A percentile compares a stretch with the other conserved stretches of the same genome.
Conservation (phyloP, 2,888 invertebrate species). For the Carterocephalus palaemon region DNA sequence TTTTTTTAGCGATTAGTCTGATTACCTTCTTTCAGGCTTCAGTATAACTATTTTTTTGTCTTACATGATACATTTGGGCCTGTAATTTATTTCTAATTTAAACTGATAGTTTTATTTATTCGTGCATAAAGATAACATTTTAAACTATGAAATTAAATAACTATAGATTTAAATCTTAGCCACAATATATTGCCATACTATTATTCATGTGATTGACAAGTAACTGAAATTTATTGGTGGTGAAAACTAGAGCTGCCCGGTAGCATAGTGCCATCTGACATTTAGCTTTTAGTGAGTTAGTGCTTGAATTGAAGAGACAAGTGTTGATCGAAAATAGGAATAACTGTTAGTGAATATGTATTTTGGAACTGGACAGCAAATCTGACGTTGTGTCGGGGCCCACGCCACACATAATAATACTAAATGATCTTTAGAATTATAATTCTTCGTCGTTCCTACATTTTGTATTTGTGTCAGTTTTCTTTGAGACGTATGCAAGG, state of each 20-base stretch:
- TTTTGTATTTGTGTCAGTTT: conserved; percentile 73
- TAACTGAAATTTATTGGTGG: conserved; percentile 35
- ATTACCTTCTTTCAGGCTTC: too few relatives aligned
- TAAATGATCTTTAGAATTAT: conserved; percentile 36
- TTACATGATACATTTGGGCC: conserved; percentile 7
- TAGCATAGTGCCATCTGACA: conserved; percentile 75
- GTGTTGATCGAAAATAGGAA: conserved; percentile 68
- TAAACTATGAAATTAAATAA: conserved; percentile 11
- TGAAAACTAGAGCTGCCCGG: conserved; percentile 51
- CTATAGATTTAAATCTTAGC: conserved; percentile 28
- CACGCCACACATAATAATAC: conserved; percentile 43
- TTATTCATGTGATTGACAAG: conserved; percentile 38
- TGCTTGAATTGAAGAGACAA: conserved; percentile 73
- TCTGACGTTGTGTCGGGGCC: conserved; percentile 22
- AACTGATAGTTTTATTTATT: conserved; percentile 11
- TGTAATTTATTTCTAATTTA: conserved; percentile 1
- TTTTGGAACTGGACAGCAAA: conserved; percentile 13
- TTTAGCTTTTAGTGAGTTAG: conserved; percentile 67
- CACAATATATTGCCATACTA: conserved; percentile 27
- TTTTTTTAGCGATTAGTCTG: too few relatives aligned
- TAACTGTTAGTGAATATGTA: conserved; percentile 58
- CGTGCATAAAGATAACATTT: neutral
- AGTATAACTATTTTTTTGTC: too few relatives aligned
- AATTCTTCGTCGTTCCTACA: conserved; percentile 68
- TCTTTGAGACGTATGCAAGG: conserved; percentile 56